Evolutionary conservation across 2,888 invertebrate genomes (phyloP), one percentile per base, ranked within the genome.

Genomic region (Himalopsyche anomala): DNA sequence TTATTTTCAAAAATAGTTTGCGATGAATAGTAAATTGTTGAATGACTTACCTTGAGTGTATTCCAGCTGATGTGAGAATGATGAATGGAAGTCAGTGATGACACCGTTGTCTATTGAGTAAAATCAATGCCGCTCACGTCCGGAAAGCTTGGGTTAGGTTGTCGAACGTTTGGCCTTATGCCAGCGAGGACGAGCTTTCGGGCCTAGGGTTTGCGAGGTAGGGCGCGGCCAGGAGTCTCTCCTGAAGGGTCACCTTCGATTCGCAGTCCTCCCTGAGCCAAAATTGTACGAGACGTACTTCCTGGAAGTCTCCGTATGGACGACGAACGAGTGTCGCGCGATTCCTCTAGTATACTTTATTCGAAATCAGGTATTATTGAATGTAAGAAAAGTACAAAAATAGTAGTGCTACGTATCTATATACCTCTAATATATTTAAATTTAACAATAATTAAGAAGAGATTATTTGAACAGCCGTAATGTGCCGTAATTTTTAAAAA

Each of bases 321-420:
- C 36, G 36, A 28, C 74, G 74, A 74, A 74, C 9, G 36, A 36
- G 9, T 36, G 74, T 28, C 62, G 19, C 62, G 36, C 74, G 36
- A 38, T 4, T 51, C 51, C 51, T 38, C 5, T 74, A 12, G 81
- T 42, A 19, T 81, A 81, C 51, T 40, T 42, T 81, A 19, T 42
- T 81, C 42, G 51, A 82, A 82, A 38, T 83, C 83, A 83, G 83
- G 83, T 85, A 74, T 51, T 51, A 15, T 45, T 80, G 80, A 85
- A 86, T 86, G 56, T 82, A 84, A 84, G 86, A 86, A 87, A 86
- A 86, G 87, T 87, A 87, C 87, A 87, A 87, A 87, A 87, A 87
- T 86, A 86, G 87, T 86, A 87, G 86, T 87, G 85, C 12, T 74
- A 38, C 15, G 82, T 83, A 80, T 51, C 74, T 82, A 83, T 85